phyloP scores from a whole-genome alignment of 2,113 vertebrate species.

The Tragulus kanchil region DNA sequence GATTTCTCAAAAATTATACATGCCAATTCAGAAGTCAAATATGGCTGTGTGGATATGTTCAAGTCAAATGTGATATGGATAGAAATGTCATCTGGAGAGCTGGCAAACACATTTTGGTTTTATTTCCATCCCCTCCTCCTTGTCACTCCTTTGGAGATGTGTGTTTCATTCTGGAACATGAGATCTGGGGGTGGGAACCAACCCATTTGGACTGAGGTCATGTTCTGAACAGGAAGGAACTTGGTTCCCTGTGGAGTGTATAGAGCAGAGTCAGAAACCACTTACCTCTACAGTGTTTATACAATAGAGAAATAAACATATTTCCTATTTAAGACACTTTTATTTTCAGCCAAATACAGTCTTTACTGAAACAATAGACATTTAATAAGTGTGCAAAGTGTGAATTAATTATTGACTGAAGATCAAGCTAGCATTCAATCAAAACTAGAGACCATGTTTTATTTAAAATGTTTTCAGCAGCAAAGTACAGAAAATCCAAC shows the following conservation, averaged over 20 bases:
- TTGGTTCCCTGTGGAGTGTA: not conserved
- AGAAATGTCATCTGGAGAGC: not conserved
- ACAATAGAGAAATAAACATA: not conserved
- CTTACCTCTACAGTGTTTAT: not conserved
- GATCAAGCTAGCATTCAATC: not conserved
- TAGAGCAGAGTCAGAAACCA: not conserved
- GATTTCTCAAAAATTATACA: not conserved
- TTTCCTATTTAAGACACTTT: not conserved
- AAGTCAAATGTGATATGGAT: not conserved
- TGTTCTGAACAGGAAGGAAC: not conserved
- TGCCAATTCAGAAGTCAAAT: not conserved
- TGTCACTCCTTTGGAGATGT: not conserved
- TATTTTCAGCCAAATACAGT: not conserved
- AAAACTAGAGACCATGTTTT: not conserved
- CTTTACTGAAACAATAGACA: not conserved
- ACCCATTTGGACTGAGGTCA: not conserved
- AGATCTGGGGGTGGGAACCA: not conserved
- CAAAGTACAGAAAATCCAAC: not conserved
- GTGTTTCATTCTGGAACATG: not conserved
- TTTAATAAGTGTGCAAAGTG: not conserved
- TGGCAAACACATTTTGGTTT: not conserved
- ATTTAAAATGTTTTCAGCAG: conserved; percentile 1
- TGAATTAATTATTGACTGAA: conserved; percentile 17
- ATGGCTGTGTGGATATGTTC: not conserved
- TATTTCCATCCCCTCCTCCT: not conserved